phyloP scores from a whole-genome alignment of 53 echinoderm and acorn worm genomes.

The Apostichopus leukothele region DNA sequence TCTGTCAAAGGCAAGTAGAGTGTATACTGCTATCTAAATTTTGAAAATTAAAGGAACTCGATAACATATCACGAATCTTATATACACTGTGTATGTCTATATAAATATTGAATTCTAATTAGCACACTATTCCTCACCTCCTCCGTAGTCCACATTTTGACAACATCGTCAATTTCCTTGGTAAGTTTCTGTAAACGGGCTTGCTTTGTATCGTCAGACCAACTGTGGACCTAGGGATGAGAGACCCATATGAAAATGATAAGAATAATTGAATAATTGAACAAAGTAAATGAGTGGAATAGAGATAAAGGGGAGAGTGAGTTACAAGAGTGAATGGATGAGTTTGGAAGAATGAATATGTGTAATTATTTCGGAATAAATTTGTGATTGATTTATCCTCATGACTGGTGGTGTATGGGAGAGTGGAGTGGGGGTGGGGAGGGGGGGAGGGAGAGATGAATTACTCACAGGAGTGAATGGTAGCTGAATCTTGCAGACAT shows the following conservation, averaged over 20 bases:
- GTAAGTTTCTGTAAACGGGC: slow-evolving; percentile 47
- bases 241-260: neutral
- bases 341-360: too few relatives aligned
- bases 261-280: too few relatives aligned
- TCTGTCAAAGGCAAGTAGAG: too few relatives aligned
- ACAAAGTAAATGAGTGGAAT: too few relatives aligned
- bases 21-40: too few relatives aligned
- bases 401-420: too few relatives aligned
- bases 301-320: too few relatives aligned
- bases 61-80: neutral
- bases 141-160: slow-evolving; percentile 34
- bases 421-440: too few relatives aligned
- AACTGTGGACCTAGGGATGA: slow-evolving; percentile 47
- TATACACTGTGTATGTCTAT: neutral
- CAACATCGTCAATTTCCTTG: slow-evolving; percentile 47
- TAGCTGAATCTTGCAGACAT: slow-evolving; percentile 84
- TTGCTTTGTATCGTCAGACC: slow-evolving; percentile 48
- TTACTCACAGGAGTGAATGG: slow-evolving; percentile 92
- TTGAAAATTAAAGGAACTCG: neutral
- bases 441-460: too few relatives aligned
- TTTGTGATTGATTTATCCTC: too few relatives aligned
- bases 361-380: too few relatives aligned
- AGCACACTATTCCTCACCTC: slow-evolving; percentile 9
- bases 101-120: neutral
- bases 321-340: too few relatives aligned